A percentile compares a stretch with the other conserved stretches of the same genome.
phyloP scores from a whole-genome alignment of 2,888 invertebrate genomes.

The Encarsia formosa region DNA sequence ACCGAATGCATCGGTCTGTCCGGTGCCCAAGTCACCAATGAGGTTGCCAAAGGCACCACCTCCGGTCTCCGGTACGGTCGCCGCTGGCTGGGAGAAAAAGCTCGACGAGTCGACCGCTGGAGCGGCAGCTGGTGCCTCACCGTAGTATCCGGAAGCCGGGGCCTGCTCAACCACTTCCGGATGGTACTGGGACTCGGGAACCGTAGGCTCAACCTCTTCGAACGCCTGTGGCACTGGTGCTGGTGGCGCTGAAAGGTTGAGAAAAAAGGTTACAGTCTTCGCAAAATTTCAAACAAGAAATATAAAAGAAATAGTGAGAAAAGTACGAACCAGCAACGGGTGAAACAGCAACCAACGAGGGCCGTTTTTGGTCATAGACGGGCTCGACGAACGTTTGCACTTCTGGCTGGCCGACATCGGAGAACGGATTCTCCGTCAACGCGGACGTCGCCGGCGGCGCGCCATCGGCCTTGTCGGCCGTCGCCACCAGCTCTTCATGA shows the following conservation, averaged over 20 bases:
- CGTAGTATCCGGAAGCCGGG: not conserved
- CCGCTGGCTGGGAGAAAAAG: conserved; percentile 4
- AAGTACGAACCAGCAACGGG: conserved; percentile 13
- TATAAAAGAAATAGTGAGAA: not conserved
- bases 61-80: not conserved
- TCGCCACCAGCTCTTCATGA: not conserved
- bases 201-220: conserved; percentile 17
- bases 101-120: conserved; percentile 18
- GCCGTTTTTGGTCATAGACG: conserved; percentile 50
- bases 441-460: conserved; percentile 13
- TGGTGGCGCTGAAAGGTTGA: conserved; percentile 2
- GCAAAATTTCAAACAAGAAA: not conserved
- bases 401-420: conserved; percentile 19
- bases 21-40: conserved; percentile 14
- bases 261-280: no score
- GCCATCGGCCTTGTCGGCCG: conserved; percentile 3
- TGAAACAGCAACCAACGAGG: conserved; percentile 32
- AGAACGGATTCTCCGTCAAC: conserved; percentile 25
- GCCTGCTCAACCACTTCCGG: no score
- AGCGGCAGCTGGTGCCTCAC: not conserved
- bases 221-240: not conserved
- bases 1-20: not conserved
- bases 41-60: conserved; percentile 9
- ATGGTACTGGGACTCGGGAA: not conserved
- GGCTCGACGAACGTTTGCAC: conserved; percentile 59